Percentiles rank a stretch among this genome's conserved stretches.
These are phyloP conservation scores for Anniella stebbinsi DNA, from an alignment of 2,797 vertebrate genomes.

Conservation along the genomic window DNA sequence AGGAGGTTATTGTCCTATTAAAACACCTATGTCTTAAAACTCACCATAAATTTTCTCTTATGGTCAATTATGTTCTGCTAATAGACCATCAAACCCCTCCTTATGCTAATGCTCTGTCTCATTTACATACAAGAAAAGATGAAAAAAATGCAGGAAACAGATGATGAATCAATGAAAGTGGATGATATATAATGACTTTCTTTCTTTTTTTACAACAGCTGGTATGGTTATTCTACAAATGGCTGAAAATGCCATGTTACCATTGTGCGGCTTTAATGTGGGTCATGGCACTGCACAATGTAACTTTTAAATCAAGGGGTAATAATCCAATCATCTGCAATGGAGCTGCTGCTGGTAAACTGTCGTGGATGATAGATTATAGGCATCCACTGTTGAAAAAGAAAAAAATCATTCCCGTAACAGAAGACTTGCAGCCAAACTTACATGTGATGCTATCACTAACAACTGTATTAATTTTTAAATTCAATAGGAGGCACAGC, in stretches of 20 bases:
- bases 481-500: background rate
- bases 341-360: background rate
- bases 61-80: constrained; percentile 29
- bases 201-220: background rate
- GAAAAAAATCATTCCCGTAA: background rate
- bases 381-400: background rate
- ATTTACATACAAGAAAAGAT: constrained; percentile 29
- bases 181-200: background rate
- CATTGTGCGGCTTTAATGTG: background rate
- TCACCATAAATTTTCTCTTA: constrained; percentile 34
- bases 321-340: background rate
- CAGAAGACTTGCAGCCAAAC: background rate
- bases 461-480: background rate
- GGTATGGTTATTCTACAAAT: background rate
- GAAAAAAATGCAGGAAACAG: constrained; percentile 21
- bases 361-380: background rate
- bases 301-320: background rate
- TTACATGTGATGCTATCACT: background rate
- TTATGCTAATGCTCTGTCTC: constrained; percentile 33
- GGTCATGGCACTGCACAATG: background rate
- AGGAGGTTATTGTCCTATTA: constrained; percentile 12
- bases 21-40: constrained; percentile 20
- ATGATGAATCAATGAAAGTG: background rate
- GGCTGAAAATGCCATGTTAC: background rate
- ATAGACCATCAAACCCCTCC: constrained; percentile 34